Percentiles rank a stretch among this genome's conserved stretches.
These are phyloP conservation scores for Python bivittatus DNA, from an alignment of 2,113 vertebrate species.

Conservation along the genomic window DNA sequence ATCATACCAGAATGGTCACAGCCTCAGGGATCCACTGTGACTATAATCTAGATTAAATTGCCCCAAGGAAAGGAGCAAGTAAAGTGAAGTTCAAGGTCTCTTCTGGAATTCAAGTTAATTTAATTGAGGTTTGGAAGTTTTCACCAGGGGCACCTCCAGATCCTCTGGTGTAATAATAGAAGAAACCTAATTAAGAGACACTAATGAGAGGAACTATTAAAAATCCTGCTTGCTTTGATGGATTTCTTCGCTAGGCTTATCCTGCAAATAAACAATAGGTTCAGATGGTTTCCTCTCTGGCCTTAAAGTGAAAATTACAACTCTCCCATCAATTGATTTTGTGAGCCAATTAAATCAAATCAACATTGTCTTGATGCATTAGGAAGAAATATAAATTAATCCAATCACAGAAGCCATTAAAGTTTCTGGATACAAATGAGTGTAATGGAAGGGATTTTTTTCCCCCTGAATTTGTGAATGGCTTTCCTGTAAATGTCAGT, in stretches of 20 bases:
- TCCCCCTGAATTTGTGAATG: slow-evolving; percentile 16
- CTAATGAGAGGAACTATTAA: slow-evolving; percentile 49
- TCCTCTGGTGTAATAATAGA: slow-evolving; percentile 34
- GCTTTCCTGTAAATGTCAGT: slow-evolving; percentile 1
- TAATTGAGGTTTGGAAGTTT: slow-evolving; percentile 20
- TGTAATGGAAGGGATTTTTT: slow-evolving; percentile 56
- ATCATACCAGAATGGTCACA: too few species aligned
- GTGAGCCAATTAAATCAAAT: slow-evolving; percentile 63
- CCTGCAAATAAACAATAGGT: slow-evolving; percentile 38
- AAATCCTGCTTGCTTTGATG: slow-evolving; percentile 37
- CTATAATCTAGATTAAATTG: not conserved
- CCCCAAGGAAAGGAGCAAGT: not conserved
- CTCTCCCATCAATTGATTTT: slow-evolving; percentile 42
- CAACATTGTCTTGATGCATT: slow-evolving; percentile 50
- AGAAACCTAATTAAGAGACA: slow-evolving; percentile 39
- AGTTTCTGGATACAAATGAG: slow-evolving; percentile 53
- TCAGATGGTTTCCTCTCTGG: not conserved
- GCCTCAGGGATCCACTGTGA: not conserved
- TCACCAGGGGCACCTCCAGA: not conserved
- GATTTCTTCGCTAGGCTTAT: slow-evolving; percentile 46
- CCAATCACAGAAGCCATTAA: slow-evolving; percentile 49
- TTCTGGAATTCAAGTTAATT: not conserved
- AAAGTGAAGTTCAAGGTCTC: not conserved
- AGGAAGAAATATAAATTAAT: slow-evolving; percentile 58
- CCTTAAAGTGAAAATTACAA: slow-evolving; percentile 47